Base-by-base conservation (phyloP, 2,113 vertebrate genomes). In the Cygnus buccinator region DNA sequence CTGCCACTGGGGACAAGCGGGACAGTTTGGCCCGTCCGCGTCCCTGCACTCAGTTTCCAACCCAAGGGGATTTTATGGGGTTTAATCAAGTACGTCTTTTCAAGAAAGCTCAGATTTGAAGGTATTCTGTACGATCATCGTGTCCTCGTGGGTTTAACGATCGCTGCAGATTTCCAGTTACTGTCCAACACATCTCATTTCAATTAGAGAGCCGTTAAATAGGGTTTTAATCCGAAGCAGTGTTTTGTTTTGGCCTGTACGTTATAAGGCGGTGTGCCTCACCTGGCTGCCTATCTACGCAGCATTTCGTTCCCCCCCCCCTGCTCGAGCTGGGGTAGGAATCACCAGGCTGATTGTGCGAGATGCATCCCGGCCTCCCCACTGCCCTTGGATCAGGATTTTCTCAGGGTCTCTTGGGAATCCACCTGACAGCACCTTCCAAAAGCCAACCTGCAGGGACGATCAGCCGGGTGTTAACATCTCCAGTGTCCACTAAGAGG, bases 271-370 rank as follows among this genome's bases (percentile, higher is more conserved):
- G 39, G 13, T 2, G 26, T 52, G 28, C 43, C 44, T 46, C 1
- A 0, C 35, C 21, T 57, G 80, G 21, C 11, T 28, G 35, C 54
- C 50, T 57, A 6, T 41, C 50, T 43, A 6, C 35, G 31, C 31
- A 65, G 35, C 5, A 43, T 63, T 58, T 52, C 58, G 39, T 17
- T 5, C 6, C 6, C 18, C 39, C 39, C 10, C 37, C 37, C 63
- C 61, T 68, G 89, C 39, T 61, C 39, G 21, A 35, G 29, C 16
- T 62, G 68, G 26, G 25, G 61, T 68, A n/a, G 61, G 68, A 66
- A 39, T 75, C n/a, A 5, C 13, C 15, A 0, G 19, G 43, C 58
- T 23, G 26, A 86, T 25, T 6, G 23, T 0, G 1, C 0, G 1
- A 74, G n/a, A 17, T 39, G 54, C 23, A 15, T 62, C 52, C 54